Evolutionary conservation across 37 sponge, comb jelly and placozoan species (phyloP).

Genomic region (Agelas oroides): DNA sequence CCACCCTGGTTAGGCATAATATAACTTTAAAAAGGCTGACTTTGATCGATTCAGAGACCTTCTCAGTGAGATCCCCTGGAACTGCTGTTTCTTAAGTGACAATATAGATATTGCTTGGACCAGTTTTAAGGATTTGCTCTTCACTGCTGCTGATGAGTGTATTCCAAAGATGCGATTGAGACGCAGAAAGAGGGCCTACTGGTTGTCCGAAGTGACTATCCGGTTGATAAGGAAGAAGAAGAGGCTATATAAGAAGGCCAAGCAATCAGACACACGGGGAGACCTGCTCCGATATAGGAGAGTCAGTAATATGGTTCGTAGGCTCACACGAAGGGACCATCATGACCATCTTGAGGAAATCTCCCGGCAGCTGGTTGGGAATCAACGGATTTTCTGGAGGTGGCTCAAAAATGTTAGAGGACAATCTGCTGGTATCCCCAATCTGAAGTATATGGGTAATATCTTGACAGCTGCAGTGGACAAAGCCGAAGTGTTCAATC

Average conservation of each 20-base stretch:
- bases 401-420: slow-evolving; percentile 24
- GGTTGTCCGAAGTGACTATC: no score
- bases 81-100: slow-evolving; percentile 5
- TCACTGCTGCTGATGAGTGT: no score
- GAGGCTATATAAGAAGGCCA: slow-evolving; percentile 4
- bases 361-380: neutral
- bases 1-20: neutral
- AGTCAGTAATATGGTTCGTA: no score
- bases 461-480: neutral
- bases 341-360: no score
- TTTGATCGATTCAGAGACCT: slow-evolving; percentile 12
- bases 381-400: slow-evolving; percentile 26
- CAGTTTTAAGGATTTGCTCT: slow-evolving; percentile 28
- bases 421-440: no score
- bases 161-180: no score
- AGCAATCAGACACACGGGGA: neutral
- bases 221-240: slow-evolving; percentile 2
- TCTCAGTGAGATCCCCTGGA: slow-evolving; percentile 21
- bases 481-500: slow-evolving; percentile 22
- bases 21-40: slow-evolving; percentile 43
- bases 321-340: no score
- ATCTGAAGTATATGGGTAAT: neutral
- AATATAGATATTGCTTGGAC: slow-evolving; percentile 15
- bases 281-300: neutral
- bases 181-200: no score